Evolutionary conservation across 92 coral and sea anemone genomes (phyloP).

Genomic region (Virgularia gustaviana): DNA sequence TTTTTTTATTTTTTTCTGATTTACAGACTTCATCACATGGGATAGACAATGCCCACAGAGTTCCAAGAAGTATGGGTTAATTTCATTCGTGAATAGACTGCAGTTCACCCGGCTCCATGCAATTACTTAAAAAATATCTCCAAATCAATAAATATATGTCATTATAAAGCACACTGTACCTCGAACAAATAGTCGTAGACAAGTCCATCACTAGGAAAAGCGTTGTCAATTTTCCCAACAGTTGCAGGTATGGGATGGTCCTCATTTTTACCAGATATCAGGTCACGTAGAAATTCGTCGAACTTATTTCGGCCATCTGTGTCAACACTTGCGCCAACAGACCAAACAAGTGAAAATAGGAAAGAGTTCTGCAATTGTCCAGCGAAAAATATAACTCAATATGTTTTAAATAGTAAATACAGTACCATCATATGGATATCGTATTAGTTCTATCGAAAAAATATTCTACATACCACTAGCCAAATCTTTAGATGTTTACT

Average conservation of each 20-base stretch:
- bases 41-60: too few species aligned
- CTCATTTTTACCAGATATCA: conserved; percentile 72
- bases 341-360: conserved; percentile 94
- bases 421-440: too few species aligned
- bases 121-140: too few species aligned
- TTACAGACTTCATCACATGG: too few species aligned
- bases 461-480: conserved; percentile 89
- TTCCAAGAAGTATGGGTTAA: too few species aligned
- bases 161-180: too few species aligned
- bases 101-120: too few species aligned
- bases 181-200: conserved; percentile 96
- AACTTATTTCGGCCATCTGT: conserved; percentile 91
- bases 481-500: conserved; percentile 80
- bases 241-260: conserved; percentile 78
- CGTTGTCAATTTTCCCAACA: conserved; percentile 88
- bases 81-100: too few species aligned
- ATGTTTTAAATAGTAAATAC: too few species aligned
- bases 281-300: conserved; percentile 77
- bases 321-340: conserved; percentile 97
- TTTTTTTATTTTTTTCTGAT: too few species aligned
- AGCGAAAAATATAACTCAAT: not conserved
- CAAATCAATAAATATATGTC: too few species aligned
- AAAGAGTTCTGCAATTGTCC: conserved; percentile 74
- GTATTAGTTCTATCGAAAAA: not conserved
- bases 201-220: conserved; percentile 89